phyloP scores from a whole-genome alignment of 1,140 invertebrate species.

The Anagrus nilaparvatae region DNA sequence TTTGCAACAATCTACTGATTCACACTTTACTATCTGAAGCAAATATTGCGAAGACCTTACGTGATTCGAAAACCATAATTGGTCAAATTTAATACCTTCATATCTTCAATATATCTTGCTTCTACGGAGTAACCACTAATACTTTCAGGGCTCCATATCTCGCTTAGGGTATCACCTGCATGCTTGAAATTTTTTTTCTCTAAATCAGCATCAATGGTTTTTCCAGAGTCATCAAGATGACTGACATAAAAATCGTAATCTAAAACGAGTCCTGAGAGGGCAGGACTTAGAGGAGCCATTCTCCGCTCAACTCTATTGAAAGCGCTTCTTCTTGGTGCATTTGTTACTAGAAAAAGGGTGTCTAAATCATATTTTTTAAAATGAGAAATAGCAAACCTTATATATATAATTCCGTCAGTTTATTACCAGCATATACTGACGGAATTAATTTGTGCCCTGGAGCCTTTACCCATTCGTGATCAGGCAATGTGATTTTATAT shows the following conservation, averaged over 20 bases:
- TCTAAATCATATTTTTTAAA: too few relatives aligned
- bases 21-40: too few relatives aligned
- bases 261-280: conserved; percentile 31
- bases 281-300: conserved; percentile 33
- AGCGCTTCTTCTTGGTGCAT: background rate
- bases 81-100: too few relatives aligned
- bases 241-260: conserved; percentile 30
- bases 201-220: conserved; percentile 29
- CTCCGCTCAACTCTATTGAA: conserved; percentile 14
- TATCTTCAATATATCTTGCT: conserved; percentile 21
- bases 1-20: too few relatives aligned
- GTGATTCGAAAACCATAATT: conserved; percentile 24
- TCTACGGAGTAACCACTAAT: conserved; percentile 25
- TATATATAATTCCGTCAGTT: too few relatives aligned
- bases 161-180: conserved; percentile 25
- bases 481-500: conserved; percentile 27
- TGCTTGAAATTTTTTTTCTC: conserved; percentile 26
- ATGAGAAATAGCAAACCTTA: too few relatives aligned
- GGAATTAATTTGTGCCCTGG: too few relatives aligned
- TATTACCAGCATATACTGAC: too few relatives aligned
- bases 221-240: conserved; percentile 29
- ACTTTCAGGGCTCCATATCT: conserved; percentile 23
- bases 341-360: background rate
- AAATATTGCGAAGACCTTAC: conserved; percentile 25
- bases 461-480: conserved; percentile 31